Conservation (phyloP, 1,140 invertebrate species). For the Euwallacea similis region DNA sequence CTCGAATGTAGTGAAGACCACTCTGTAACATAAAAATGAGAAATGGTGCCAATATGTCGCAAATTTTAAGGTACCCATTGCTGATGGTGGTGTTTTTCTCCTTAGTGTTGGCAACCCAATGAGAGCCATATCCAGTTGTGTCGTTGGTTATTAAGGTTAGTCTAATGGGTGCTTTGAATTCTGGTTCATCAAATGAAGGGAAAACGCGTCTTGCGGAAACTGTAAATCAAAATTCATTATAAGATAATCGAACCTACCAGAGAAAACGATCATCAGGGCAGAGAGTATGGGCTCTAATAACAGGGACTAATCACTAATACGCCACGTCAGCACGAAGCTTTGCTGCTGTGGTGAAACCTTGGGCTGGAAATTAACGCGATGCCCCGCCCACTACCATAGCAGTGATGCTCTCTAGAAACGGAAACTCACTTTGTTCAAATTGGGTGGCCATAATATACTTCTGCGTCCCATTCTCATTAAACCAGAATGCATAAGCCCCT, state of each 20-base stretch:
- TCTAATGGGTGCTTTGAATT: conserved; percentile 68
- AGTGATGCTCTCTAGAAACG: background rate
- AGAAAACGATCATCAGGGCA: no score
- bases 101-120: conserved; percentile 3
- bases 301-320: no score
- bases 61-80: background rate
- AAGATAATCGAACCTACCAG: no score
- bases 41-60: no score
- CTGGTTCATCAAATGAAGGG: conserved; percentile 89
- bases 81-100: background rate
- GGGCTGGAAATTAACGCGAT: no score
- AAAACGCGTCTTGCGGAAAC: conserved; percentile 77
- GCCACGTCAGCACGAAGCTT: no score
- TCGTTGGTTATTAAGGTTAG: conserved; percentile 32
- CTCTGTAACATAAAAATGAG: no score
- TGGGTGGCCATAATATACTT: conserved; percentile 62
- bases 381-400: no score
- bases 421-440: conserved; percentile 61
- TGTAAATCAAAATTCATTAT: conserved; percentile 42
- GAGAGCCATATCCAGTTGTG: background rate
- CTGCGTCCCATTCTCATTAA: background rate
- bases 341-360: no score
- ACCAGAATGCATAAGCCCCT: background rate
- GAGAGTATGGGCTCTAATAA: no score
- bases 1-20: conserved; percentile 14